Percentiles rank a stretch among this genome's conserved stretches.
These are phyloP conservation scores for Rhopalosiphum maidis DNA, from an alignment of 1,140 invertebrate species.

Conservation along the genomic window DNA sequence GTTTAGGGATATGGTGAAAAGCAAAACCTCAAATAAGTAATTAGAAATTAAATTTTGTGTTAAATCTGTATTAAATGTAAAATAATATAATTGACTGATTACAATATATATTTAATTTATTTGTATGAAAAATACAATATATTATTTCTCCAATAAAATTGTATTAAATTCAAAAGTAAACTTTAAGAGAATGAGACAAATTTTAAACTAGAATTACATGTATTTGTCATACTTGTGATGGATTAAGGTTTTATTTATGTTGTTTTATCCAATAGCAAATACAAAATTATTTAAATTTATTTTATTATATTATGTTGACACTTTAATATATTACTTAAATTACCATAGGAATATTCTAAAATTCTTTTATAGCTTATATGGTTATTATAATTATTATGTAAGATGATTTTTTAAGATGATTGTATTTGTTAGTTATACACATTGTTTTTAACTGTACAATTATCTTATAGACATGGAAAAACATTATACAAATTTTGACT, in stretches of 20 bases:
- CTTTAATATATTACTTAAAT: no score
- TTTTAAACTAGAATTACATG: background rate
- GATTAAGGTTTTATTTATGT: background rate
- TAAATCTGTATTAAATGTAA: background rate
- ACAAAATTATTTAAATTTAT: background rate
- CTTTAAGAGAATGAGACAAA: background rate
- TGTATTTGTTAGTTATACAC: no score
- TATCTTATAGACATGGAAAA: no score
- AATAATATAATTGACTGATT: constrained; percentile 22
- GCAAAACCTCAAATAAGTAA: constrained; percentile 68
- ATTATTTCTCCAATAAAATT: background rate
- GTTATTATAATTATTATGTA: no score
- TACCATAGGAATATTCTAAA: no score
- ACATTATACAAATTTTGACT: no score
- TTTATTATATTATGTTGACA: background rate
- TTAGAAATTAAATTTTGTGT: constrained; percentile 33
- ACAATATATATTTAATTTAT: background rate
- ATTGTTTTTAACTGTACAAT: no score
- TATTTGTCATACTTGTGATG: background rate
- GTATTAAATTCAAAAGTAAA: background rate
- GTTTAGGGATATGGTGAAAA: constrained; percentile 89
- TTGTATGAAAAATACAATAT: background rate
- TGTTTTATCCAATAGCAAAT: background rate
- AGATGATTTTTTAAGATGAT: no score
- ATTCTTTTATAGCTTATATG: no score